Base-by-base conservation (phyloP, 2,113 vertebrate genomes). In the Triplophysa rosa region DNA sequence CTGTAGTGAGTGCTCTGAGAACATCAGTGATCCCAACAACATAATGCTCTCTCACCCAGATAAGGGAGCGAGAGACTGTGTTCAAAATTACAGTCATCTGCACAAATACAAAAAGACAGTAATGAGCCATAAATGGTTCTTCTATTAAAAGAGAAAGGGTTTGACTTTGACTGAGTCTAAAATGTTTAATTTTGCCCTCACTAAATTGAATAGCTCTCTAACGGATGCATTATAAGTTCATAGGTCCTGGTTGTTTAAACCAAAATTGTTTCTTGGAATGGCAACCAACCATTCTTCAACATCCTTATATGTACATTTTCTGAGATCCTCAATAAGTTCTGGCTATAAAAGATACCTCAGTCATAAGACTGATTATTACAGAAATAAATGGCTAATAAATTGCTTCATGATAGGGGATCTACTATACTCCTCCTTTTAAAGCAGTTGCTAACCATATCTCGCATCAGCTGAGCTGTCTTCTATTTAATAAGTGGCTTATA, bases 401-500 rank as follows among this genome's bases (percentile, higher is more conserved):
- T 45, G n/a, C 13, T 33, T 74, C 21, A 42, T 45, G 52, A 72
- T 72, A 40, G 37, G 26, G 26, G 13, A 72, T 72, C 52, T 59
- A 29, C 69, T 8, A 10, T 29, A 63, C 26, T 63, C 61, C 61
- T 63, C 7, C 24, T 29, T 13, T 13, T 1, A 26, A 3, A 40
- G 52, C 33, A 10, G 47, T 69, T 26, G 23, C 47, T 52, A 29
- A 69, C 45, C 67, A 14, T 59, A 72, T 72, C 52, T 72, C 29
- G 11, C 29, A 58, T 72, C 69, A 70, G 37, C 45, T 37, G 21
- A 58, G 23, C 65, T 63, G 19, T 59, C 45, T 11, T 7, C 78
- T 80, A 59, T 81, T 77, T 77, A 81, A 82, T 83, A 54, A 80
- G 19, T 58, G 61, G 45, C 52, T 71, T 68, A 47, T 81, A 71